A percentile compares a stretch with the other conserved stretches of the same genome.
Evolutionary conservation across 2,888 invertebrate genomes (phyloP).

Genomic region (Crematogaster levior): DNA sequence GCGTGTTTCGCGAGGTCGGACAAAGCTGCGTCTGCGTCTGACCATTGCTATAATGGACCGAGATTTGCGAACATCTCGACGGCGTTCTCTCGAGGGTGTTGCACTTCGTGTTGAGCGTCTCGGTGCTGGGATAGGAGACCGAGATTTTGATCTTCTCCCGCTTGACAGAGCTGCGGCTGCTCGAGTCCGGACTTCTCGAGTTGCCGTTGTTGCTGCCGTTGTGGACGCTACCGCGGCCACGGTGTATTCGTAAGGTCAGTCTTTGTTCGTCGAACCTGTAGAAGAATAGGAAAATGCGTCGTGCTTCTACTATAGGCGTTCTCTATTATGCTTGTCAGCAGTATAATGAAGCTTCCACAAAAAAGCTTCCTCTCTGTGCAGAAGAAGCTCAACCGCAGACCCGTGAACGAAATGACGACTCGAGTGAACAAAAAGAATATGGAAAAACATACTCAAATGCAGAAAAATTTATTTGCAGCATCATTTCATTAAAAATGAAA

Average conservation of each 20-base stretch:
- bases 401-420: background rate
- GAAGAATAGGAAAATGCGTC: conserved; percentile 86
- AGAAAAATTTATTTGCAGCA: background rate
- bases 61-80: conserved; percentile 82
- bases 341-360: conserved; percentile 14
- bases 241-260: conserved; percentile 95
- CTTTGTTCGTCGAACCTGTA: conserved; percentile 95
- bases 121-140: conserved; percentile 93
- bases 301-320: background rate
- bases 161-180: conserved; percentile 86
- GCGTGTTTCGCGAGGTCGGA: conserved; percentile 78
- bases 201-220: conserved; percentile 84
- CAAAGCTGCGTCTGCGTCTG: conserved; percentile 84
- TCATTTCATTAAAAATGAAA: background rate
- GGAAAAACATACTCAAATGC: conserved; percentile 7
- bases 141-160: conserved; percentile 94
- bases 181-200: conserved; percentile 79
- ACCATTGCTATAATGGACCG: conserved; percentile 83
- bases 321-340: conserved; percentile 19
- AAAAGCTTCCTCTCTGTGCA: background rate
- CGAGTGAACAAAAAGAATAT: background rate
- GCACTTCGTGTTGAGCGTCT: conserved; percentile 85
- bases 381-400: background rate
- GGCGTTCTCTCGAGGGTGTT: conserved; percentile 83
- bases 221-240: conserved; percentile 91